Conservation (phyloP, 2,888 invertebrate species). For the Drosophila mimica region DNA sequence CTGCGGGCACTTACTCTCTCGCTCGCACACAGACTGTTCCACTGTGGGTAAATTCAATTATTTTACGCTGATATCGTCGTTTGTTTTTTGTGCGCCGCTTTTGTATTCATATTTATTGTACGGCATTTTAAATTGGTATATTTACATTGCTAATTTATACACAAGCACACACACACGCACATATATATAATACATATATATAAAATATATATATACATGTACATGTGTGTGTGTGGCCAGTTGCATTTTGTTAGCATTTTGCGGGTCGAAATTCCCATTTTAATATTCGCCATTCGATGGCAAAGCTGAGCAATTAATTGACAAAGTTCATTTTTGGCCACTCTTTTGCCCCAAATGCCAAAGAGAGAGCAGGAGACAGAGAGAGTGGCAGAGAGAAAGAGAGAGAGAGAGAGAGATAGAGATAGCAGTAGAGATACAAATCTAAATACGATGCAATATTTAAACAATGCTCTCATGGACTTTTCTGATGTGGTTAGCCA, state of each 20-base stretch:
- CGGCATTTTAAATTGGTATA: conserved; percentile 79
- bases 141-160: conserved; percentile 78
- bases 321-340: conserved; percentile 76
- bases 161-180: conserved; percentile 31
- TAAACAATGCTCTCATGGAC: conserved; percentile 57
- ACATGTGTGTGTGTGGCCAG: conserved; percentile 7
- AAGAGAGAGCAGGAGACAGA: background rate
- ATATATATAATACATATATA: background rate
- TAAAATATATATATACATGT: background rate
- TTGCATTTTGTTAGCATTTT: conserved; percentile 38
- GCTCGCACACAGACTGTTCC: conserved; percentile 12
- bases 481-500: conserved; percentile 64
- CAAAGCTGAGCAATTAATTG: conserved; percentile 76
- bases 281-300: conserved; percentile 54
- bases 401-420: background rate
- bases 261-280: conserved; percentile 44
- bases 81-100: conserved; percentile 71
- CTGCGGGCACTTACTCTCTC: conserved; percentile 46
- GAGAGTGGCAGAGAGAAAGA: background rate
- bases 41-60: conserved; percentile 77
- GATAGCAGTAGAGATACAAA: conserved; percentile 13
- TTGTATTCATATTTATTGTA: conserved; percentile 80
- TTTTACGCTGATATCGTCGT: conserved; percentile 79
- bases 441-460: conserved; percentile 65
- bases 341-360: conserved; percentile 31